A percentile compares a stretch with the other conserved stretches of the same genome.
Conservation (phyloP, 2,113 vertebrate genomes). For the Aphyosemion australe region DNA sequence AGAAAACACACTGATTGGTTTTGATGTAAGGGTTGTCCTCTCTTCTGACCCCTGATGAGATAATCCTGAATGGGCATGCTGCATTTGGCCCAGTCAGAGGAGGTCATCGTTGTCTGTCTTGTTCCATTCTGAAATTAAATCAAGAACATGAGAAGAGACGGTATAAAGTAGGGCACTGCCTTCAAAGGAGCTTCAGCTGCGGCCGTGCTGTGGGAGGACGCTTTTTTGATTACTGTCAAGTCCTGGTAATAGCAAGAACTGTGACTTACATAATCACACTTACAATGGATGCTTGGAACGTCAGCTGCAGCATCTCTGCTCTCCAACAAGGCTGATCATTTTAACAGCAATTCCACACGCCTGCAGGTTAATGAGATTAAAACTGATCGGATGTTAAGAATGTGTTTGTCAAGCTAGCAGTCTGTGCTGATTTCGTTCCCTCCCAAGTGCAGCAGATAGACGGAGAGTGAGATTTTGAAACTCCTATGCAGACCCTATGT, state of each 20-base stretch:
- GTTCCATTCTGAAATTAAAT: slow-evolving; percentile 63
- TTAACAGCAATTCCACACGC: slow-evolving; percentile 37
- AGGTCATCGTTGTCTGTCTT: slow-evolving; percentile 44
- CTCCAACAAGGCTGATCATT: slow-evolving; percentile 33
- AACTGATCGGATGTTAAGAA: slow-evolving; percentile 11
- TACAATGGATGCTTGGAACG: slow-evolving; percentile 56
- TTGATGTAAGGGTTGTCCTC: slow-evolving; percentile 27
- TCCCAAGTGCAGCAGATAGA: not conserved
- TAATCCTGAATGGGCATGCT: slow-evolving; percentile 40
- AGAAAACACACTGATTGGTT: slow-evolving; percentile 16
- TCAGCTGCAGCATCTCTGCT: slow-evolving; percentile 41
- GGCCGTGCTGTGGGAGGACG: slow-evolving; percentile 66
- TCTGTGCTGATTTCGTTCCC: not conserved
- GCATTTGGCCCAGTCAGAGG: slow-evolving; percentile 53
- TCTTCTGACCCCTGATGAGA: slow-evolving; percentile 30
- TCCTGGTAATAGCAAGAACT: slow-evolving; percentile 60
- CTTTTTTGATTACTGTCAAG: slow-evolving; percentile 73
- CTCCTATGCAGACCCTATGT: not conserved
- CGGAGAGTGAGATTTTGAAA: not conserved
- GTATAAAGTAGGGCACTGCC: slow-evolving; percentile 63
- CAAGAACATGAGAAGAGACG: slow-evolving; percentile 52
- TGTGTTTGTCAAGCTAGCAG: slow-evolving; percentile 6
- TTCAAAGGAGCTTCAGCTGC: slow-evolving; percentile 55
- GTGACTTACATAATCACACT: slow-evolving; percentile 69
- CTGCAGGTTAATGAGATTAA: slow-evolving; percentile 30